These are phyloP conservation scores for Gallinago undulata DNA, from an alignment of 2,113 vertebrate species.

Conservation along the genomic window DNA sequence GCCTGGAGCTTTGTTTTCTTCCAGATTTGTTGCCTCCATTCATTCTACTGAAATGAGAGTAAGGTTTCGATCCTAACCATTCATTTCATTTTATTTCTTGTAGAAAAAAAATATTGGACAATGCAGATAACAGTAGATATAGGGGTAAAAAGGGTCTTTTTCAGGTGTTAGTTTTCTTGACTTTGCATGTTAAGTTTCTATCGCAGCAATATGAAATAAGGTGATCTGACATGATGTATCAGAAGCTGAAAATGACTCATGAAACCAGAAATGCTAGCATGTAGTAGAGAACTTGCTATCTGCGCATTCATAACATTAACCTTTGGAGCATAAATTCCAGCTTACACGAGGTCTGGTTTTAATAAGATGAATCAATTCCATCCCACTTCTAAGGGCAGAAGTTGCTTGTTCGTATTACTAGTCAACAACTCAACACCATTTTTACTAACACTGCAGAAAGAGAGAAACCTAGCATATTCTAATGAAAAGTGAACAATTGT, in stretches of 20 bases:
- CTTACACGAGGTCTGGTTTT: slow-evolving; percentile 66
- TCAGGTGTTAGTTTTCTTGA: slow-evolving; percentile 9
- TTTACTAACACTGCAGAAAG: slow-evolving; percentile 51
- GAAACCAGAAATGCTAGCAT: slow-evolving; percentile 50
- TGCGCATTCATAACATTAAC: slow-evolving; percentile 59
- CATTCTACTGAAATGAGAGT: neutral
- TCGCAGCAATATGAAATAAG: neutral
- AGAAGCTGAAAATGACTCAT: slow-evolving; percentile 43
- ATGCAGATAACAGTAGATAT: neutral
- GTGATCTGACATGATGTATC: slow-evolving; percentile 22
- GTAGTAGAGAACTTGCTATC: slow-evolving; percentile 47
- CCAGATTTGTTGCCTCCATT: slow-evolving; percentile 1
- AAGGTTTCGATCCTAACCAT: neutral
- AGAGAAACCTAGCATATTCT: slow-evolving; percentile 63
- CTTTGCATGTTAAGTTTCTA: neutral
- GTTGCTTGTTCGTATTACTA: slow-evolving; percentile 68
- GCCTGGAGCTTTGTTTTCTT: slow-evolving; percentile 28
- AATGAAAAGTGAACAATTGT: slow-evolving; percentile 73
- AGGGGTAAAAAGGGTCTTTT: neutral
- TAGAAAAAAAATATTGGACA: slow-evolving; percentile 22
- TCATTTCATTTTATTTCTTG: neutral
- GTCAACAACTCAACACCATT: slow-evolving; percentile 74
- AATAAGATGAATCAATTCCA: slow-evolving; percentile 74
- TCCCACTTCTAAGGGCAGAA: slow-evolving; percentile 52
- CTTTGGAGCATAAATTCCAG: slow-evolving; percentile 40